Evolutionary conservation across 2,797 vertebrate genomes (phyloP).

Genomic region (Mareca penelope): DNA sequence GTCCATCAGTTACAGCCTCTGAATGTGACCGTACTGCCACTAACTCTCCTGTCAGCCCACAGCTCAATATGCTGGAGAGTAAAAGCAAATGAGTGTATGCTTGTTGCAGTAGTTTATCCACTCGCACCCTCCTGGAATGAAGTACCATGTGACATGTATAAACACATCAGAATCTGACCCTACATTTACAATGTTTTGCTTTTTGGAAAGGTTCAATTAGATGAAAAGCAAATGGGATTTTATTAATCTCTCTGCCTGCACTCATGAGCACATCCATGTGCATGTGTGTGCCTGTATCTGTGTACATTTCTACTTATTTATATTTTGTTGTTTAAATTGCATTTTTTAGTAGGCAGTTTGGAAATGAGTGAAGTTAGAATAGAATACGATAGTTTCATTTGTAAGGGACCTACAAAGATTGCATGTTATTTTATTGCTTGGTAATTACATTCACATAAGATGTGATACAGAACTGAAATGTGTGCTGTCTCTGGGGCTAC

Average conservation of each 20-base stretch:
- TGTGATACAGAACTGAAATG: fast-evolving
- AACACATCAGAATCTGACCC: background rate
- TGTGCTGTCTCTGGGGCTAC: background rate
- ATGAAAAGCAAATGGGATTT: background rate
- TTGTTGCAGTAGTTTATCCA: background rate
- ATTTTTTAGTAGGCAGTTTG: background rate
- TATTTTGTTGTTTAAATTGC: background rate
- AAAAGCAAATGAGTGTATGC: background rate
- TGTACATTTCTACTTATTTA: background rate
- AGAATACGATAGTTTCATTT: background rate
- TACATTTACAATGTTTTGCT: background rate
- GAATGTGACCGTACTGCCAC: background rate
- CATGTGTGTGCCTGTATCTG: background rate
- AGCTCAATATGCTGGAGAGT: background rate
- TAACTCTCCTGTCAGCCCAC: background rate
- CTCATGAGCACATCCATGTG: background rate
- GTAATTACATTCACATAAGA: background rate
- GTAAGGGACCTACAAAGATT: background rate
- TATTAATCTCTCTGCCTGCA: background rate
- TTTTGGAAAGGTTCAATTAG: background rate
- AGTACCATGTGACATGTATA: background rate
- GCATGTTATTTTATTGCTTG: background rate
- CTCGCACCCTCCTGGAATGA: background rate
- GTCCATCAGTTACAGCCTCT: background rate
- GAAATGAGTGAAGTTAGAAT: background rate